Conservation (phyloP, 2,888 invertebrate genomes). For the Epirrhoe tristata region DNA sequence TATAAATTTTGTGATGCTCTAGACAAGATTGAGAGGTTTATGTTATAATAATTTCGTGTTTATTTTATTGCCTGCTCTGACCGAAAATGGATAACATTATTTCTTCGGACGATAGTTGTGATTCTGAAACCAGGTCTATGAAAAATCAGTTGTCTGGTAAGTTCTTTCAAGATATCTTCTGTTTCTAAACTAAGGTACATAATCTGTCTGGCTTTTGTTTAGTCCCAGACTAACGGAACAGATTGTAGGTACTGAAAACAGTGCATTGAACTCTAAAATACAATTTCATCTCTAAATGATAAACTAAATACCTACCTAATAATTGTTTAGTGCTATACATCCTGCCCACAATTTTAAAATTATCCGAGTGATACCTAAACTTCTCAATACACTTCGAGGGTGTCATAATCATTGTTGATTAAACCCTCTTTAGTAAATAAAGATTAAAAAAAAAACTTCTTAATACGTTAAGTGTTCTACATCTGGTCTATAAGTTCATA, state of each 20-base stretch:
- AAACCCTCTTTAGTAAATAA: too few relatives aligned
- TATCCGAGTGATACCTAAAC: too few relatives aligned
- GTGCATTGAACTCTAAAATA: slow-evolving; percentile 10
- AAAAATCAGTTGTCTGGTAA: slow-evolving; percentile 73
- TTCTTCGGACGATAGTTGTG: slow-evolving; percentile 76
- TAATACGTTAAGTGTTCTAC: too few relatives aligned
- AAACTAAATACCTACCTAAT: not conserved
- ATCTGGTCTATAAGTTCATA: too few relatives aligned
- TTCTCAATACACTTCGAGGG: too few relatives aligned
- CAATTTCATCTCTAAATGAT: not conserved
- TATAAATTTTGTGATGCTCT: slow-evolving; percentile 2
- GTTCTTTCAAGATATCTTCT: slow-evolving; percentile 7
- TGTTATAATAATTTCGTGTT: slow-evolving; percentile 23
- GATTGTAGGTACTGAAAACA: not conserved
- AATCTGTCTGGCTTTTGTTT: not conserved
- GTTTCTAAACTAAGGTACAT: not conserved
- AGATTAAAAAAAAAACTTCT: too few relatives aligned
- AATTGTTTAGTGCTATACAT: not conserved
- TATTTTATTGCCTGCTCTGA: slow-evolving; percentile 26
- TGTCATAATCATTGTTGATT: too few relatives aligned
- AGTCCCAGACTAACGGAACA: not conserved
- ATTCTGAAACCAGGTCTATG: slow-evolving; percentile 73
- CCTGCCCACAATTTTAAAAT: not conserved
- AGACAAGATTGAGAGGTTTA: slow-evolving; percentile 4
- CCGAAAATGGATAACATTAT: slow-evolving; percentile 54